Conservation (phyloP, 2,797 vertebrate genomes). For the Megalops cyprinoides region DNA sequence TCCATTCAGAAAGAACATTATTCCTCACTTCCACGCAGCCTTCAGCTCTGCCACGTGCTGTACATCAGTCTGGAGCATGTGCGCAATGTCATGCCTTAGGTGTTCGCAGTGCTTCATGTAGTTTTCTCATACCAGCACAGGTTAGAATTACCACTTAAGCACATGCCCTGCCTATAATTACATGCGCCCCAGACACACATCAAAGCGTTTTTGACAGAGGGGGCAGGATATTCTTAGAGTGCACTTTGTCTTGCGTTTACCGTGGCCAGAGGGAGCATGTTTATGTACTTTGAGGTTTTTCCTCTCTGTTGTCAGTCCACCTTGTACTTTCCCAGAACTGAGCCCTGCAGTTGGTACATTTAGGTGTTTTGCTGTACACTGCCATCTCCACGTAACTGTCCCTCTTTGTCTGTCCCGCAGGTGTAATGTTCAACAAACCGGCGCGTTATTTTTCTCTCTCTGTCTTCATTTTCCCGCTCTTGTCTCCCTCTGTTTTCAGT, state of each 20-base stretch:
- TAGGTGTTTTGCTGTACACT: background rate
- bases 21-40: slow-evolving; percentile 38
- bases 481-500: too few species aligned
- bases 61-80: slow-evolving; percentile 43
- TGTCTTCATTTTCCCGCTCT: too few species aligned
- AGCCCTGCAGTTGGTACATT: background rate
- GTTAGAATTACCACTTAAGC: slow-evolving; percentile 53
- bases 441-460: too few species aligned
- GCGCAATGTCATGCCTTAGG: slow-evolving; percentile 33
- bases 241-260: slow-evolving; percentile 38
- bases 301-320: background rate
- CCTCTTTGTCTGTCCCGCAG: background rate
- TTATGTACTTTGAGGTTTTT: slow-evolving; percentile 46
- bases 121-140: slow-evolving; percentile 38
- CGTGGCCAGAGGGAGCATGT: background rate
- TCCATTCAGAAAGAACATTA: background rate
- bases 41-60: slow-evolving; percentile 34
- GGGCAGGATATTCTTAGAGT: slow-evolving; percentile 50
- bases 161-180: slow-evolving; percentile 37
- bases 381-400: background rate
- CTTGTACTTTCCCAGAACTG: background rate
- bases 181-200: slow-evolving; percentile 46
- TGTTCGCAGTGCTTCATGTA: slow-evolving; percentile 52
- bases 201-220: slow-evolving; percentile 48
- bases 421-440: too few species aligned